Conservation (phyloP, 1,140 invertebrate genomes). For the Drosophila yakuba region DNA sequence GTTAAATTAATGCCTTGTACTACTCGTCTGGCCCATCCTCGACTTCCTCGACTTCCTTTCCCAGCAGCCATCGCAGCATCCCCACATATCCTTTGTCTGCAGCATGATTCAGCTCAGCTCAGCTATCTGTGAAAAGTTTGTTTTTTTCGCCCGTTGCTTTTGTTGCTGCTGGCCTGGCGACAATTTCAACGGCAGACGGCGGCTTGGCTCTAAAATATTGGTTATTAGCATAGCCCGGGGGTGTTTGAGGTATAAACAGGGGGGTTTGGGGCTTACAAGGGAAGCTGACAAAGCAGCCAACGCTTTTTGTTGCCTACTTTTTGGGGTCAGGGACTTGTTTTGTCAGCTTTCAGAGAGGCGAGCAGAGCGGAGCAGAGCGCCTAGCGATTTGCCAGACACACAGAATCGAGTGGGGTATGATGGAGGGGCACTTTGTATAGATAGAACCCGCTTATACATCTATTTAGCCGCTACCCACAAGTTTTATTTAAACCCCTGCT, state of each 20-base stretch:
- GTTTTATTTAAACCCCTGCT: slow-evolving; percentile 21
- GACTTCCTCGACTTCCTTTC: slow-evolving; percentile 20
- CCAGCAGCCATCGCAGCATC: slow-evolving; percentile 2
- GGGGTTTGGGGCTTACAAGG: background rate
- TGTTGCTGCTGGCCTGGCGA: slow-evolving; percentile 55
- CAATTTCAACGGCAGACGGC: slow-evolving; percentile 65
- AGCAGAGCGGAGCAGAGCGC: background rate
- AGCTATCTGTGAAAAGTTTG: slow-evolving; percentile 34
- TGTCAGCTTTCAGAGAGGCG: slow-evolving; percentile 52
- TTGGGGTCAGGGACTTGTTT: slow-evolving; percentile 81
- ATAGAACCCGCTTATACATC: slow-evolving; percentile 64
- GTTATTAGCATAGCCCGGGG: slow-evolving; percentile 70
- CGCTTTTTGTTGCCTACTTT: slow-evolving; percentile 76
- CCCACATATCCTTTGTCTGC: slow-evolving; percentile 19
- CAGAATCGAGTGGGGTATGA: background rate
- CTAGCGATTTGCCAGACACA: slow-evolving; percentile 51
- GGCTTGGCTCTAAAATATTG: slow-evolving; percentile 73
- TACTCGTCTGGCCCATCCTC: slow-evolving; percentile 15
- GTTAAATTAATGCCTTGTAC: slow-evolving; percentile 61
- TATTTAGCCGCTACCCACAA: slow-evolving; percentile 69
- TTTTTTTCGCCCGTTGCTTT: slow-evolving; percentile 21
- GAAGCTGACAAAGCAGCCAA: slow-evolving; percentile 73
- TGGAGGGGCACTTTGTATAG: slow-evolving; percentile 17
- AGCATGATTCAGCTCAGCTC: slow-evolving; percentile 46
- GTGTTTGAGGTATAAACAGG: background rate